A percentile compares a stretch with the other conserved stretches of the same genome.
These are phyloP conservation scores for Triops longicaudatus DNA, from an alignment of 1,140 invertebrate genomes.

Conservation along the genomic window DNA sequence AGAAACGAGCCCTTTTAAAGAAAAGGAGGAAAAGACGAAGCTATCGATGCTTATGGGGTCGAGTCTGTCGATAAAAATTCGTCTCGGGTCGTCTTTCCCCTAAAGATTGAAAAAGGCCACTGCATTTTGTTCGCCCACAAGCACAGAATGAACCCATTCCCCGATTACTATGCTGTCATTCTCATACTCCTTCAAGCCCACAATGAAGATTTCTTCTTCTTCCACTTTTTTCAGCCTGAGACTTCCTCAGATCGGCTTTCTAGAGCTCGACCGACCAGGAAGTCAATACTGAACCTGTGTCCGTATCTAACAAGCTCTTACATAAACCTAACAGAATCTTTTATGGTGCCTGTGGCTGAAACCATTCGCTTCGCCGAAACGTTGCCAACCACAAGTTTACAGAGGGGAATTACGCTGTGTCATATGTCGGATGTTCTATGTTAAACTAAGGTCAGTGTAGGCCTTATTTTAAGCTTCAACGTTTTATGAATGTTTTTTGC, in stretches of 20 bases:
- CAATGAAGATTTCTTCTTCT: background rate
- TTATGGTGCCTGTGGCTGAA: too few relatives aligned
- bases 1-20: background rate
- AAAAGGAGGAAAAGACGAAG: background rate
- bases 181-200: background rate
- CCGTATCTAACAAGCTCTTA: too few relatives aligned
- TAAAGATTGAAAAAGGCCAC: background rate
- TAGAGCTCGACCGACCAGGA: background rate
- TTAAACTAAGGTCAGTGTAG: too few relatives aligned
- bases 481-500: too few relatives aligned
- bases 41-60: background rate
- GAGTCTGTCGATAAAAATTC: slow-evolving; percentile 6
- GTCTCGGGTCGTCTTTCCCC: slow-evolving; percentile 9
- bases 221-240: too few relatives aligned
- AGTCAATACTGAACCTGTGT: background rate
- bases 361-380: too few relatives aligned
- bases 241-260: too few relatives aligned
- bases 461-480: too few relatives aligned
- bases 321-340: too few relatives aligned
- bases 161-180: background rate
- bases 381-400: too few relatives aligned
- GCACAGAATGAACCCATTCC: slow-evolving; percentile 1
- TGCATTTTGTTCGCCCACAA: background rate
- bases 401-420: too few relatives aligned
- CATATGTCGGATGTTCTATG: too few relatives aligned